phyloP scores from a whole-genome alignment of 2,888 invertebrate species.

The Lacanobia wlatinum region DNA sequence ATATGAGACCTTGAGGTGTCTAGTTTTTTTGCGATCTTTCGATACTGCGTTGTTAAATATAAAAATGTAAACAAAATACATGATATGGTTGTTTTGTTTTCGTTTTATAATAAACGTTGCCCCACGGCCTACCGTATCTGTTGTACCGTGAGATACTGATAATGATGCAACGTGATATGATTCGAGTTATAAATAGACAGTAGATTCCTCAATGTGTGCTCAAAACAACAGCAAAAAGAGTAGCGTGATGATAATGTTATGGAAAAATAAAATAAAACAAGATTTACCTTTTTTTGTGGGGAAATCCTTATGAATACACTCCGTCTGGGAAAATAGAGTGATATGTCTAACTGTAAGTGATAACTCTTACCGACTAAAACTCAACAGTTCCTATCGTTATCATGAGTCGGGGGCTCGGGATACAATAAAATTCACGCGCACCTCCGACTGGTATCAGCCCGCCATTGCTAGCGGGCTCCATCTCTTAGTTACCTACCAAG shows the following conservation, averaged over 20 bases:
- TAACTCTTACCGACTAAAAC: too few species aligned
- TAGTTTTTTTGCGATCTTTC: neutral
- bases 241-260: neutral
- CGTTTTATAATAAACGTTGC: neutral
- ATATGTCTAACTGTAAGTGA: too few species aligned
- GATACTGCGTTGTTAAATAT: neutral
- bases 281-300: too few species aligned
- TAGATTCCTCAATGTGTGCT: neutral
- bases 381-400: too few species aligned
- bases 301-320: too few species aligned
- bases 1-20: neutral
- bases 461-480: too few species aligned
- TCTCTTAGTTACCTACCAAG: too few species aligned
- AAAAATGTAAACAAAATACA: conserved; percentile 7
- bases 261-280: neutral
- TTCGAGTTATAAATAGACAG: neutral
- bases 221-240: neutral
- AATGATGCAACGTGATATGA: conserved; percentile 38
- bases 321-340: too few species aligned
- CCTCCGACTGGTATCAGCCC: too few species aligned
- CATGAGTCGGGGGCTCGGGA: too few species aligned
- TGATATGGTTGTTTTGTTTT: neutral
- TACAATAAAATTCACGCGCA: too few species aligned
- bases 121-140: neutral
- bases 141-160: conserved; percentile 16